These are phyloP conservation scores for Harpalus rubripes DNA, from an alignment of 2,888 invertebrate species.

Conservation along the genomic window DNA sequence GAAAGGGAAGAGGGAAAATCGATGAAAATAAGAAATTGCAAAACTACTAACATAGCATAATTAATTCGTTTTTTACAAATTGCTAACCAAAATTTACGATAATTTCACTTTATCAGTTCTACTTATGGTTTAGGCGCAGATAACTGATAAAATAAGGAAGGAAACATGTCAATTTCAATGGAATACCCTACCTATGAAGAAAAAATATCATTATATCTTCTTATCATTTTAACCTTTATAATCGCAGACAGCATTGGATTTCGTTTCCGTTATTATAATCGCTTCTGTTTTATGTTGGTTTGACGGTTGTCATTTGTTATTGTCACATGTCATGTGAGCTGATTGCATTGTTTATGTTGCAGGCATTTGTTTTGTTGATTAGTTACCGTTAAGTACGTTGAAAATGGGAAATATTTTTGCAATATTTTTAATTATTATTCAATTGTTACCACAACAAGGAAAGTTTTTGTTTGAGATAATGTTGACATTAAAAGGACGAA, in stretches of 20 bases:
- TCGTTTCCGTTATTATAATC: constrained; percentile 24
- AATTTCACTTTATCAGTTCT: not conserved
- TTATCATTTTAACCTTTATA: constrained; percentile 17
- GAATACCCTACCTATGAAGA: constrained; percentile 29
- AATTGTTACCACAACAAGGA: not conserved
- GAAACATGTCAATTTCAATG: not conserved
- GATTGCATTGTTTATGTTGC: constrained; percentile 16
- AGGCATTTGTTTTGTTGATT: constrained; percentile 17
- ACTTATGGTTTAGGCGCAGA: not conserved
- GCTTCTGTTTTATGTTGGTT: not conserved
- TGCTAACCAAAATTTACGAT: not conserved
- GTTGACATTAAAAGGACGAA: not conserved
- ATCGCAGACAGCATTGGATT: not conserved
- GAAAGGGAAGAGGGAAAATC: not conserved
- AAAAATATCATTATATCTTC: not conserved
- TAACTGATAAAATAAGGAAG: constrained; percentile 14
- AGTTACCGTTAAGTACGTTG: not conserved
- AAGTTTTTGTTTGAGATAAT: not conserved
- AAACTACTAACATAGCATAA: no score
- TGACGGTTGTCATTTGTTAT: constrained; percentile 18
- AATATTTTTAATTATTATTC: not conserved
- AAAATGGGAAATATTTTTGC: not conserved
- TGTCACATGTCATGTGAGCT: constrained; percentile 23
- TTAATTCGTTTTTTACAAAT: not conserved
- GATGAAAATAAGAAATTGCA: no score